Conservation (phyloP, 2,797 vertebrate genomes). For the Sphaeramia orbicularis region DNA sequence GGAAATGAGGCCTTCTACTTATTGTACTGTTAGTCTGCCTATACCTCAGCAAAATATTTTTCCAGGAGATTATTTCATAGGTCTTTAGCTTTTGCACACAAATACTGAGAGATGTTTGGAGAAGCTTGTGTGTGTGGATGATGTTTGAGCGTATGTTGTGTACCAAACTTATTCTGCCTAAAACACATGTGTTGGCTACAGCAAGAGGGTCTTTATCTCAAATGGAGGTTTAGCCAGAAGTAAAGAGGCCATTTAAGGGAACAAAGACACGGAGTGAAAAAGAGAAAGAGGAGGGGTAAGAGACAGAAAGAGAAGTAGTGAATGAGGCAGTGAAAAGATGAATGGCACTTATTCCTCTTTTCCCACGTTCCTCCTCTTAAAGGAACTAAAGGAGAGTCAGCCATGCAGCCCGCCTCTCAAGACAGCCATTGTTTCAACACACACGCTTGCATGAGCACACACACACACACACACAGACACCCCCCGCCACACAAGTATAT, state of each 20-base stretch:
- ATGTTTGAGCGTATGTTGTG: slow-evolving; percentile 44
- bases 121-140: slow-evolving; percentile 35
- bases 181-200: slow-evolving; percentile 66
- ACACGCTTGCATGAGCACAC: slow-evolving; percentile 66
- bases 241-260: slow-evolving; percentile 82
- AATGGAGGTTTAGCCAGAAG: slow-evolving; percentile 73
- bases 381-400: slow-evolving; percentile 77
- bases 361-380: slow-evolving; percentile 82
- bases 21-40: slow-evolving; percentile 25
- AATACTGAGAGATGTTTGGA: slow-evolving; percentile 28
- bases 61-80: slow-evolving; percentile 33
- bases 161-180: slow-evolving; percentile 30
- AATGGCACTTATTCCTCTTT: slow-evolving; percentile 87
- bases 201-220: slow-evolving; percentile 68
- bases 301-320: slow-evolving; percentile 68
- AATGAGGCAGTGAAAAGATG: slow-evolving; percentile 81
- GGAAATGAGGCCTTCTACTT: slow-evolving; percentile 37
- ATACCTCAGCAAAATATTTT: slow-evolving; percentile 28
- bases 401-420: slow-evolving; percentile 78
- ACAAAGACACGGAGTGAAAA: slow-evolving; percentile 80
- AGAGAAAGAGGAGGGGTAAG: slow-evolving; percentile 64
- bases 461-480: slow-evolving; percentile 31
- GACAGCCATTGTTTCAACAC: slow-evolving; percentile 74
- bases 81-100: slow-evolving; percentile 10
- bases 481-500: slow-evolving; percentile 17